These are phyloP conservation scores for Limanda limanda DNA, from an alignment of 2,113 vertebrate genomes.

Conservation along the genomic window DNA sequence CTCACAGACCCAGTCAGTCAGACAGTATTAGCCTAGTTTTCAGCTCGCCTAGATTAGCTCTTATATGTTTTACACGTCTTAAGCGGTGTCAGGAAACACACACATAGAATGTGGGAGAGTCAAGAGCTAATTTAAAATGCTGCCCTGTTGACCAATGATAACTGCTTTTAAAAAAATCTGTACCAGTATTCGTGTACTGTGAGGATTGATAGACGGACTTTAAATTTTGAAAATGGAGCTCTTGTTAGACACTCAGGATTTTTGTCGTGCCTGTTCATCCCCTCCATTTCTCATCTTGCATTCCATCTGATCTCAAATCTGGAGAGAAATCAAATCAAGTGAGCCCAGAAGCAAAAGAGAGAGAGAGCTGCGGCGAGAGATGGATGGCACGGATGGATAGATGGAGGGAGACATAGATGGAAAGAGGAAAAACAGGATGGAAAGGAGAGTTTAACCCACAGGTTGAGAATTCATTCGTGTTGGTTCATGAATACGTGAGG, in stretches of 20 bases:
- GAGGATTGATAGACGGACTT: neutral
- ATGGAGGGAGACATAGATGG: constrained; percentile 17
- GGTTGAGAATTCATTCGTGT: constrained; percentile 1
- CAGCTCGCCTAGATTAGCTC: constrained; percentile 29
- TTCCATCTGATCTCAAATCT: constrained; percentile 58
- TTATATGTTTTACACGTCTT: constrained; percentile 17
- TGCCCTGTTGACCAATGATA: constrained; percentile 1
- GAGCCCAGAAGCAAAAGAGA: constrained; percentile 14
- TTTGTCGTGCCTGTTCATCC: neutral
- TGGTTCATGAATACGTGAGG: neutral
- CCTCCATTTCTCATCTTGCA: constrained; percentile 37
- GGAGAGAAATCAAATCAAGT: constrained; percentile 35
- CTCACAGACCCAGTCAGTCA: constrained; percentile 16
- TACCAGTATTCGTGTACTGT: neutral
- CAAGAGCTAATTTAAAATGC: neutral
- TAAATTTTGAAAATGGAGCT: constrained; percentile 9
- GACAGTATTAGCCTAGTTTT: constrained; percentile 48
- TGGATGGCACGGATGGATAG: constrained; percentile 24
- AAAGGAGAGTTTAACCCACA: neutral
- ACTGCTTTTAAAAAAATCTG: constrained; percentile 19
- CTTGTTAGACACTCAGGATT: constrained; percentile 24
- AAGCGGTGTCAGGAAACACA: neutral
- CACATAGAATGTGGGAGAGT: neutral
- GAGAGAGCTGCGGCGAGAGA: constrained; percentile 7
- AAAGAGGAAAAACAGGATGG: constrained; percentile 14